Evolutionary conservation across 2,888 invertebrate genomes (phyloP), one percentile per base, ranked within the genome.

Genomic region (Mystacides longicornis): DNA sequence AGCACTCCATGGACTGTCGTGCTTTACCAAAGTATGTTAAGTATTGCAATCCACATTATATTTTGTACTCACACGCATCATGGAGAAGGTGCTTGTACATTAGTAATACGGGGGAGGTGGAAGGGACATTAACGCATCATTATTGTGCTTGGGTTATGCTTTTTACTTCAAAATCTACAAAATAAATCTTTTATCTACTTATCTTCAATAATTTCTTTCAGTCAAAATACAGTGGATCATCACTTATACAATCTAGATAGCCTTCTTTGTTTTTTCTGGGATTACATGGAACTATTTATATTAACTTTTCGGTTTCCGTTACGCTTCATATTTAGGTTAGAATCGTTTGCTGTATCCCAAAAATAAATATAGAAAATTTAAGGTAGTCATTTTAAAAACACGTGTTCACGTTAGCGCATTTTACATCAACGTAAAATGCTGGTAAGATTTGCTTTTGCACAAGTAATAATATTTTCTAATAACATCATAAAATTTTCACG

Each of bases 21-120:
- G 61, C 58, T 59, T 54, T 55, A 50, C 49, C 37, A 57, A 57
- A 58, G 61, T 61, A 61, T 61, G 61, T 61, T 59, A 57, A 54
- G 52, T 59, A 55, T 60, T 7, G 16, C 3, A 3, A 37, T 14
- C 14, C 16, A 37, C 14, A 37, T 7, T 7, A 37, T 37, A 27
- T 27, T 7, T 27, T 27, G 11, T 14, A 37, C 16, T n/a, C 16
- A 3, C 37, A 52, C 54, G 50, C 56, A 58, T 56, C 54, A 46
- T 57, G 60, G 60, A 59, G 60, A 55, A 51, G 60, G 60, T 55
- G 55, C 52, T 56, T 51, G 42, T 37, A 37, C 14, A 37, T 37
- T 37, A 37, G 37, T 37, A 7, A 37, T 37, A 16, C n/a, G 37
- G 37, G 27, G 11, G 37, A 14, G 37, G 37, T 37, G 37, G 37